Conservation (phyloP, 37 sponge, comb jelly and placozoan genomes). For the Ephydatia muelleri region DNA sequence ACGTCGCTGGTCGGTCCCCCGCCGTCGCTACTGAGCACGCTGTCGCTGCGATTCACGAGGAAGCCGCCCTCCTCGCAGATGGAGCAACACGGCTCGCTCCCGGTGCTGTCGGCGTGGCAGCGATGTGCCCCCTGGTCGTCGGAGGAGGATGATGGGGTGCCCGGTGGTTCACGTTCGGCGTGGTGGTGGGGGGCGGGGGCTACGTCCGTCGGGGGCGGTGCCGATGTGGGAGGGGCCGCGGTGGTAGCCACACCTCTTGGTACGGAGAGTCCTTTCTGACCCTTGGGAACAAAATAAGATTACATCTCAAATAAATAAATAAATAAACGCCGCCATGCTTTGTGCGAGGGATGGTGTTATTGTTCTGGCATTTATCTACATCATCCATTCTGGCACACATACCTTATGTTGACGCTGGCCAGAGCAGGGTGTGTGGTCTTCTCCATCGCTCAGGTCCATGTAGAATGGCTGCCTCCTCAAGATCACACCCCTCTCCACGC, state of each 20-base stretch:
- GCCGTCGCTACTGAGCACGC: not conserved
- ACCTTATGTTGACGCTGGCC: not conserved
- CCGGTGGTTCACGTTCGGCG: too few species aligned
- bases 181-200: too few species aligned
- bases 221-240: too few species aligned
- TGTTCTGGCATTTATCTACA: too few species aligned
- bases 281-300: not conserved
- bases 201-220: too few species aligned
- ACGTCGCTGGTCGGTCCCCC: not conserved
- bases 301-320: too few species aligned
- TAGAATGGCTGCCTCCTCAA: constrained; percentile 23
- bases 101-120: not conserved
- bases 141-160: too few species aligned
- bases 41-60: not conserved
- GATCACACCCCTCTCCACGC: constrained; percentile 13
- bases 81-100: not conserved
- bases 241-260: not conserved
- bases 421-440: not conserved
- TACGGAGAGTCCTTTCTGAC: not conserved
- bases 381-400: not conserved
- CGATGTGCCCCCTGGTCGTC: too few species aligned
- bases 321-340: too few species aligned
- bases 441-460: constrained; percentile 39
- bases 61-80: too few species aligned
- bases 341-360: too few species aligned